Conservation (phyloP, 2,113 vertebrate genomes). For the Galbula dea region DNA sequence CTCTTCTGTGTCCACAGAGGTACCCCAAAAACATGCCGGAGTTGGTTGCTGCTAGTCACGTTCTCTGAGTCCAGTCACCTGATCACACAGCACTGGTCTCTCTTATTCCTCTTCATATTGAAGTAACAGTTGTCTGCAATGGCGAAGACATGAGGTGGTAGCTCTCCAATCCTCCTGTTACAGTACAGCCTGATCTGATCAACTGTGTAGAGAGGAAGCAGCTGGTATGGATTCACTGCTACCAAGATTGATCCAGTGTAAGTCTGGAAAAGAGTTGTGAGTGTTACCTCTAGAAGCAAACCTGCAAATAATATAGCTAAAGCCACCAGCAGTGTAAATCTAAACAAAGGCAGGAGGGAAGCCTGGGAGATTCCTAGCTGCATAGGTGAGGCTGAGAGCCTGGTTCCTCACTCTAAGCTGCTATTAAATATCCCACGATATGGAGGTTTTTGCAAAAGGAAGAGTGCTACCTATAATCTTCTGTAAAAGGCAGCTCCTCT, state of each 20-base stretch:
- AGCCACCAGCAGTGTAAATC: not conserved
- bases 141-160: constrained; percentile 93
- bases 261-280: constrained; percentile 76
- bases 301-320: not conserved
- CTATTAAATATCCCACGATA: not conserved
- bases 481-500: too few species aligned
- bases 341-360: not conserved
- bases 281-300: not conserved
- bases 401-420: not conserved
- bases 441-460: not conserved
- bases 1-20: not conserved
- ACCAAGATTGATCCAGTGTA: constrained; percentile 96
- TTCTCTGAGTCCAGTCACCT: constrained; percentile 73
- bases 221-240: constrained; percentile 94
- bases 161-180: constrained; percentile 83
- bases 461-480: not conserved
- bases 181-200: constrained; percentile 89
- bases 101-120: constrained; percentile 86
- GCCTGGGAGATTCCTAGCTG: not conserved
- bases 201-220: constrained; percentile 87
- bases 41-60: not conserved
- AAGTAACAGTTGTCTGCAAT: constrained; percentile 94
- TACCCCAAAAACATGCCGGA: not conserved
- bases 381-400: not conserved
- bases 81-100: constrained; percentile 93